Percentiles rank a stretch among this genome's conserved stretches.
phyloP scores from a whole-genome alignment of 2,797 vertebrate species.

The Catostomus latipinnis region DNA sequence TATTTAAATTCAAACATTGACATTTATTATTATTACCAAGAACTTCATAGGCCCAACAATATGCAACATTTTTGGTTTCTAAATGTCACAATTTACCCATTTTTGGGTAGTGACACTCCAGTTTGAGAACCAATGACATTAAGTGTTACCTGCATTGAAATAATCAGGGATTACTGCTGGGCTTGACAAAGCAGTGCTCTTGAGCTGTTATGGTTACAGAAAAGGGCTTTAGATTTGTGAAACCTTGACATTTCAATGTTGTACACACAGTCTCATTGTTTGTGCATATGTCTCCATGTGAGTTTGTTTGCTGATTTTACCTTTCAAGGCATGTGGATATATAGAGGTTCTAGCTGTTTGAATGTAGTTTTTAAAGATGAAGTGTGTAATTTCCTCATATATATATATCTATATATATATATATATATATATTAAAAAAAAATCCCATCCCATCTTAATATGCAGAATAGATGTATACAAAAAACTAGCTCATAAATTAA shows the following conservation, averaged over 20 bases:
- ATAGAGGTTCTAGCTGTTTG: neutral
- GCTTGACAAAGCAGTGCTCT: neutral
- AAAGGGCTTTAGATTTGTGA: conserved; percentile 43
- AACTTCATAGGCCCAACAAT: too few species aligned
- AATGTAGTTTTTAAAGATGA: neutral
- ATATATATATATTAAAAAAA: too few species aligned
- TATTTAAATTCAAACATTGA: too few species aligned
- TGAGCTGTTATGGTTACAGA: conserved; percentile 6
- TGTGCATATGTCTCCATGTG: conserved; percentile 25
- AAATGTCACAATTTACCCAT: too few species aligned
- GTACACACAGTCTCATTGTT: conserved; percentile 52
- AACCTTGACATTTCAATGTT: conserved; percentile 66
- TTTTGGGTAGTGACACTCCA: too few species aligned
- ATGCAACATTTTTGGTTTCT: too few species aligned
- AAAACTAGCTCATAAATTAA: too few species aligned
- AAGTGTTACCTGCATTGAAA: neutral
- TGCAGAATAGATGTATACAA: too few species aligned
- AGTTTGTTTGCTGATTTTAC: conserved; percentile 10
- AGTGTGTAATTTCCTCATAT: neutral
- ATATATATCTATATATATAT: too few species aligned
- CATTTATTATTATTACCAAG: too few species aligned
- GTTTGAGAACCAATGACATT: too few species aligned
- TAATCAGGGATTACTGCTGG: neutral
- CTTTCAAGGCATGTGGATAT: neutral
- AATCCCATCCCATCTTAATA: neutral